These are phyloP conservation scores for Mythimna lalbum DNA, from an alignment of 2,888 invertebrate genomes.

Conservation along the genomic window DNA sequence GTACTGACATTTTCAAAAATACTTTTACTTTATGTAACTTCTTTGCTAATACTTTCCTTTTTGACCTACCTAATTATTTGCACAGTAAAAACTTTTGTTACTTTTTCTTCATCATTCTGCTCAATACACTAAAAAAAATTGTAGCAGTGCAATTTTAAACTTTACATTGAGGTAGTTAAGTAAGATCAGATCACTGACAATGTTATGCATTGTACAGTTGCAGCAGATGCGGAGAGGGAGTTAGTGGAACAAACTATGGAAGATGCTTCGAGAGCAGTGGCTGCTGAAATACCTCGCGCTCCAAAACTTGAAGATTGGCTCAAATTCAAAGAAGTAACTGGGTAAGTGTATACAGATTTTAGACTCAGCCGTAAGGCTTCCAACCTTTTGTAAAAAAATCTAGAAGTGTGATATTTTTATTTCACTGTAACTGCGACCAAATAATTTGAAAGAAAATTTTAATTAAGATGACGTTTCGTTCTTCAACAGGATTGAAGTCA, in stretches of 20 bases:
- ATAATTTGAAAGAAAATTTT: neutral
- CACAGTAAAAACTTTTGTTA: too few species aligned
- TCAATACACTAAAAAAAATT: neutral
- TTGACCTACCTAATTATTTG: conserved; percentile 12
- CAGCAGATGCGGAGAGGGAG: conserved; percentile 68
- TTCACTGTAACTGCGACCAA: too few species aligned
- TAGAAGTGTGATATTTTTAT: too few species aligned
- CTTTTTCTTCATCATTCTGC: neutral
- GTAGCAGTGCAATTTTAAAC: neutral
- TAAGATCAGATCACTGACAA: neutral
- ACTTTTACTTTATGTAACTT: neutral
- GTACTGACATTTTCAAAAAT: conserved; percentile 13
- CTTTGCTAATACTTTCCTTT: neutral
- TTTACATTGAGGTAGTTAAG: neutral
- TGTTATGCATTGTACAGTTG: conserved; percentile 9
- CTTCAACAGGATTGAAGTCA: conserved; percentile 81
- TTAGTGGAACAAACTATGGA: conserved; percentile 75
- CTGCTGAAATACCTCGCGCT: conserved; percentile 83
- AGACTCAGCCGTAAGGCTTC: neutral
- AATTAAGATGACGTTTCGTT: conserved; percentile 21
- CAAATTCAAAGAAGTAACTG: conserved; percentile 82
- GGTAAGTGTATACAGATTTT: conserved; percentile 68
- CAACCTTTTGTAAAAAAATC: too few species aligned
- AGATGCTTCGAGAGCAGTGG: conserved; percentile 77
- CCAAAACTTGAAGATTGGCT: conserved; percentile 82